phyloP scores from a whole-genome alignment of 1,140 invertebrate genomes.

The Adoxophyes honmai region DNA sequence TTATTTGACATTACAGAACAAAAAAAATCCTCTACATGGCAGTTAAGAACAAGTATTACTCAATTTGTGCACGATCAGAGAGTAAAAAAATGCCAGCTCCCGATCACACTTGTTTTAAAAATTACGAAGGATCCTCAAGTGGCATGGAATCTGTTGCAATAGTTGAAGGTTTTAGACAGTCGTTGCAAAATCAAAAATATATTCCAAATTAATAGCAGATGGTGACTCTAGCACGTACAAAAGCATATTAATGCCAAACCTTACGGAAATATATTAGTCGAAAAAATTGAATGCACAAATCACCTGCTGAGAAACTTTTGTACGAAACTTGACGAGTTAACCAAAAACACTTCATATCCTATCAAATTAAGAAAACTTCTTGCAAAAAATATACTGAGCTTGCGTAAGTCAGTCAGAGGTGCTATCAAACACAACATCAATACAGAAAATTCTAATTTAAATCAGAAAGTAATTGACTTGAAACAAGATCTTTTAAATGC shows the following conservation, averaged over 20 bases:
- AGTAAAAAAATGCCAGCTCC: too few relatives aligned
- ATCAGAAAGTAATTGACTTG: too few relatives aligned
- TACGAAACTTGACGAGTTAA: constrained; percentile 17
- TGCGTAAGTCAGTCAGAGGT: constrained; percentile 21
- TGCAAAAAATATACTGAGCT: constrained; percentile 18
- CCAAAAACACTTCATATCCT: constrained; percentile 10
- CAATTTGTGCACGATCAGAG: too few relatives aligned
- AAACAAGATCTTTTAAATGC: too few relatives aligned
- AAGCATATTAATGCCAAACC: constrained; percentile 21
- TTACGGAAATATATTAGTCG: constrained; percentile 2
- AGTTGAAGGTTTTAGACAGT: constrained; percentile 47
- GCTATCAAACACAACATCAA: too few relatives aligned
- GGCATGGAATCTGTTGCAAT: constrained; percentile 67
- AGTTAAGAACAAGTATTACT: too few relatives aligned
- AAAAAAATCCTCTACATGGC: too few relatives aligned
- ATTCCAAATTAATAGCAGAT: constrained; percentile 44
- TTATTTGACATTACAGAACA: too few relatives aligned
- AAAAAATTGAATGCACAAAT: constrained; percentile 42
- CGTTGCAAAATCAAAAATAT: constrained; percentile 40
- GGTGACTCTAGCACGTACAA: constrained; percentile 43
- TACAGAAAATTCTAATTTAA: too few relatives aligned
- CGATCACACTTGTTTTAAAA: too few relatives aligned
- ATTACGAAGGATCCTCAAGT: constrained; percentile 33
- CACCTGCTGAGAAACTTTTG: constrained; percentile 41
- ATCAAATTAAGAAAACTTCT: constrained; percentile 1